These are phyloP conservation scores for Phalacrocorax brasilianus DNA, from an alignment of 2,113 vertebrate species.

Conservation along the genomic window DNA sequence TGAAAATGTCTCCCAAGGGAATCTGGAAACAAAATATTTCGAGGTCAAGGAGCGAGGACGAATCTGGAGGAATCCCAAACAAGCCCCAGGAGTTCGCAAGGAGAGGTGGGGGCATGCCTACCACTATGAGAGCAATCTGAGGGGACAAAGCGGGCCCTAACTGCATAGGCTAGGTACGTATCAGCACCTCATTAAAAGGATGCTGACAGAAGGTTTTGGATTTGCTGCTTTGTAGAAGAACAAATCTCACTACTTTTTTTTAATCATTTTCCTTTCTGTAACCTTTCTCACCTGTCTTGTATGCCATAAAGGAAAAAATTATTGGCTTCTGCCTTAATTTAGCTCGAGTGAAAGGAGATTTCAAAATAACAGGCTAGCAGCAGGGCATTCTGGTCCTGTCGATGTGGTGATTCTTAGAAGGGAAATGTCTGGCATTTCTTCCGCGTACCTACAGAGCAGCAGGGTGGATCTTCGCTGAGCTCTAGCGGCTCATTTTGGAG, in stretches of 20 bases:
- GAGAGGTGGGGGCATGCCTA: not conserved
- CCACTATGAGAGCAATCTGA: not conserved
- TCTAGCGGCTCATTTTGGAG: not conserved
- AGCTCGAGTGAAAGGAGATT: not conserved
- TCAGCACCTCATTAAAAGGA: not conserved
- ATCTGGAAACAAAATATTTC: not conserved
- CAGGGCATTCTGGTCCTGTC: not conserved
- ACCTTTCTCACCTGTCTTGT: not conserved
- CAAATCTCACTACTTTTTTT: not conserved
- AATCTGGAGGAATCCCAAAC: not conserved
- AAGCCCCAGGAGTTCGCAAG: not conserved
- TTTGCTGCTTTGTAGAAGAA: not conserved
- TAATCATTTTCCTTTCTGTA: not conserved
- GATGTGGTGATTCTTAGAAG: not conserved
- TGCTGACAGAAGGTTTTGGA: not conserved
- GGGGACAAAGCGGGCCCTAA: not conserved
- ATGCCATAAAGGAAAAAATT: not conserved
- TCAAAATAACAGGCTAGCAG: not conserved
- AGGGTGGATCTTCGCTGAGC: not conserved
- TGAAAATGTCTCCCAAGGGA: not conserved
- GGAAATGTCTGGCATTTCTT: not conserved
- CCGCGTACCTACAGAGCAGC: not conserved
- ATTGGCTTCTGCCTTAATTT: not conserved
- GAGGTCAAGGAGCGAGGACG: not conserved
- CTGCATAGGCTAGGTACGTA: not conserved